Evolutionary conservation across 2,888 invertebrate species (phyloP).

Genomic region (Lagria hirta): DNA sequence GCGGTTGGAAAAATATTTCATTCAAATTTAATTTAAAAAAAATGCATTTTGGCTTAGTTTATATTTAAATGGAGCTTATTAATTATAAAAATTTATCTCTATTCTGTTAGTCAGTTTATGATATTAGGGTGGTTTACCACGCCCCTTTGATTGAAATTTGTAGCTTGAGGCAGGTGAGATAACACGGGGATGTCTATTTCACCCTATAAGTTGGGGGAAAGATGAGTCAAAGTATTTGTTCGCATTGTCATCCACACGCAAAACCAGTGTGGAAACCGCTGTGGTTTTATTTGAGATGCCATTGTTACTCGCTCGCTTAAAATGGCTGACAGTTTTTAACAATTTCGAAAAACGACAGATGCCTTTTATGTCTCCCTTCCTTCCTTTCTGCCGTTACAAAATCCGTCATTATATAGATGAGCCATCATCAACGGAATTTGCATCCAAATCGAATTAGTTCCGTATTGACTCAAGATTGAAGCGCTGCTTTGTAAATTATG

Average conservation of each 20-base stretch:
- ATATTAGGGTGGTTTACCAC: constrained; percentile 18
- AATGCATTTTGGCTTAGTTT: no score
- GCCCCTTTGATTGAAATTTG: constrained; percentile 43
- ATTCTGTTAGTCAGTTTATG: constrained; percentile 19
- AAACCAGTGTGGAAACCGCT: constrained; percentile 42
- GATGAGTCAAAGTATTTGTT: constrained; percentile 44
- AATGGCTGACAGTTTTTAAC: constrained; percentile 36
- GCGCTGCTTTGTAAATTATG: constrained; percentile 33
- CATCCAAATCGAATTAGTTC: constrained; percentile 53
- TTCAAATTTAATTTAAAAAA: no score
- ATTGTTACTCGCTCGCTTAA: constrained; percentile 36
- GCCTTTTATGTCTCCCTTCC: no score
- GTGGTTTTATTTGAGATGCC: constrained; percentile 40
- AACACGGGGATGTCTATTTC: constrained; percentile 32
- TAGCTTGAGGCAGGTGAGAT: constrained; percentile 45
- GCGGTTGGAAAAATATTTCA: no score
- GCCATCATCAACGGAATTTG: constrained; percentile 41
- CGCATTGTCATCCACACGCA: constrained; percentile 41
- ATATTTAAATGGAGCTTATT: no score
- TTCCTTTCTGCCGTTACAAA: constrained; percentile 19
- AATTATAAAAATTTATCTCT: constrained; percentile 27
- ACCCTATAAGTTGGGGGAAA: constrained; percentile 32
- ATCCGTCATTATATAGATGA: background rate
- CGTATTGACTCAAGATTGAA: constrained; percentile 45
- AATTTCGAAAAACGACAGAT: constrained; percentile 33